Conservation (phyloP, 2,113 vertebrate genomes). For the Seriola dumerili region DNA sequence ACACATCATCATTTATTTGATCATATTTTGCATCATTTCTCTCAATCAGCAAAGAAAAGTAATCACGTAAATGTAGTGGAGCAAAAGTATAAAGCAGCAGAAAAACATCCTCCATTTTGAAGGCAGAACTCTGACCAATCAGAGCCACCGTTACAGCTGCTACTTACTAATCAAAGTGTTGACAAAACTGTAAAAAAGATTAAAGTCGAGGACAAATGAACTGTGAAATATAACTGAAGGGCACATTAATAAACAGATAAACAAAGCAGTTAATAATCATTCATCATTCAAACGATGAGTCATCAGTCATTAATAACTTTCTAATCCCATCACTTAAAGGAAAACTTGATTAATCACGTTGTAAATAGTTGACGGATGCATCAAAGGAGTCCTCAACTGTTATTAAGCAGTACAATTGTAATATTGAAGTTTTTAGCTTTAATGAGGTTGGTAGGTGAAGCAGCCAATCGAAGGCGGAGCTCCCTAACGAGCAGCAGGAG, state of each 20-base stretch:
- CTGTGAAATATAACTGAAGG: not conserved
- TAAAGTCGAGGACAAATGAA: not conserved
- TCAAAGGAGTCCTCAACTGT: slow-evolving; percentile 5
- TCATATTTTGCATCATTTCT: no score
- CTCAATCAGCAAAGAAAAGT: no score
- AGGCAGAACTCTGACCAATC: not conserved
- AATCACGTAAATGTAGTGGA: no score
- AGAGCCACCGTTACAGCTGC: not conserved
- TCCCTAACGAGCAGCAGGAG: slow-evolving; percentile 37
- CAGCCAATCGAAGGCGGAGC: slow-evolving; percentile 50
- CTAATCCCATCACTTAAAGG: not conserved
- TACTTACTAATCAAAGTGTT: not conserved
- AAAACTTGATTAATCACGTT: not conserved
- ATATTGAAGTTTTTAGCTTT: not conserved
- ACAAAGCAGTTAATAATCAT: not conserved
- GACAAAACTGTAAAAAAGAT: not conserved
- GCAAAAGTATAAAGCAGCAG: no score
- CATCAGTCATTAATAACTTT: not conserved
- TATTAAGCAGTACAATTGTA: not conserved
- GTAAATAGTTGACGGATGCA: slow-evolving; percentile 2
- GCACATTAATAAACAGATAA: not conserved
- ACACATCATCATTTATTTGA: no score
- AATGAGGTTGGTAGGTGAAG: slow-evolving; percentile 12
- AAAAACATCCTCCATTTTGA: no score
- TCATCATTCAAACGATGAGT: not conserved